Percentiles rank a stretch among this genome's conserved stretches.
phyloP scores from a whole-genome alignment of 2,888 invertebrate species.

The Diogma glabrata region DNA sequence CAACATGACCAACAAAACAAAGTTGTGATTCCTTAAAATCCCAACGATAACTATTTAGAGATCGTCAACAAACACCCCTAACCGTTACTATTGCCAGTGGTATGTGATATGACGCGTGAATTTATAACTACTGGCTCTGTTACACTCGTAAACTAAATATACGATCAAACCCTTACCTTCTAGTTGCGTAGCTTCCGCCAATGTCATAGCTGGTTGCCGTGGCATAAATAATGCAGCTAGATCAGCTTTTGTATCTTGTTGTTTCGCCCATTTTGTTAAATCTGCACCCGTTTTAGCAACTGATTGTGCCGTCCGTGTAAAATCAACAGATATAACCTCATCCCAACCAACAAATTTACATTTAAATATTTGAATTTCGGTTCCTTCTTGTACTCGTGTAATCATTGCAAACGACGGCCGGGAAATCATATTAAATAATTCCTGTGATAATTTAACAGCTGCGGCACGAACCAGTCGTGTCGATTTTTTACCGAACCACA shows the following conservation, averaged over 20 bases:
- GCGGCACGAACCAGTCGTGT: conserved; percentile 90
- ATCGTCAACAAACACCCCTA: no score
- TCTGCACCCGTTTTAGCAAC: conserved; percentile 94
- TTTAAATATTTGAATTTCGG: conserved; percentile 88
- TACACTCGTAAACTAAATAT: not conserved
- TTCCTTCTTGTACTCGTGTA: conserved; percentile 82
- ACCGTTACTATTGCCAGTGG: no score
- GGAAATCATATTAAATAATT: conserved; percentile 88
- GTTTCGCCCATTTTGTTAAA: conserved; percentile 79
- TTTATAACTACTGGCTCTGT: no score
- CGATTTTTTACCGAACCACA: conserved; percentile 98
- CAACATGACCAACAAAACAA: no score
- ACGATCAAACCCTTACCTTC: conserved; percentile 34
- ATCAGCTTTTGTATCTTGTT: conserved; percentile 86
- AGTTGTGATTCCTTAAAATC: no score
- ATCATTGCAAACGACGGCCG: conserved; percentile 80
- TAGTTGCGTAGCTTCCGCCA: conserved; percentile 72
- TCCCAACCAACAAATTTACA: conserved; percentile 97
- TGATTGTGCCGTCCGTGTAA: conserved; percentile 94
- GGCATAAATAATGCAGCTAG: conserved; percentile 92
- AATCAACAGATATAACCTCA: conserved; percentile 97
- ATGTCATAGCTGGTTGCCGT: conserved; percentile 78
- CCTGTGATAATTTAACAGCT: conserved; percentile 92
- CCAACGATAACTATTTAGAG: no score
- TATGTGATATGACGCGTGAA: no score